Evolutionary conservation across 2,797 vertebrate species (phyloP).

Genomic region (Austrolebias charrua): DNA sequence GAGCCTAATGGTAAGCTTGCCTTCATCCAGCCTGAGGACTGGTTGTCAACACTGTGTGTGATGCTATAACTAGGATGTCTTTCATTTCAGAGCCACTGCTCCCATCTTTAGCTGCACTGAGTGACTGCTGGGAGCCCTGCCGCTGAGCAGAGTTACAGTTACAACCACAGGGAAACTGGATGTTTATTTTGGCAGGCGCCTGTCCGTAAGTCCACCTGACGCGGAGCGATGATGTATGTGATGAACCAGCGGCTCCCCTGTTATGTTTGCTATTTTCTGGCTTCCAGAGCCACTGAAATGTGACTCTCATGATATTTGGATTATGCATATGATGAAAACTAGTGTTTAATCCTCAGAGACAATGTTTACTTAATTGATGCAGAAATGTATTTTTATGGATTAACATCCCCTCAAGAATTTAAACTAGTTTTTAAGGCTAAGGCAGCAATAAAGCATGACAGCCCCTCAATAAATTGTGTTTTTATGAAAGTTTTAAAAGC

Average conservation of each 20-base stretch:
- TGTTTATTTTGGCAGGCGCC: constrained; percentile 60
- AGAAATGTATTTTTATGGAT: neutral
- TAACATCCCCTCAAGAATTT: neutral
- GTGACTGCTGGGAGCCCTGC: constrained; percentile 41
- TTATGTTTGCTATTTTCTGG: constrained; percentile 37
- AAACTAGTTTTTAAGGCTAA: neutral
- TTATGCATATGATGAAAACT: constrained; percentile 6
- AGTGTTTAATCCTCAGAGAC: neutral
- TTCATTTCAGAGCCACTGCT: constrained; percentile 45
- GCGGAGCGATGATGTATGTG: constrained; percentile 51
- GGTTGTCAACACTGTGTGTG: constrained; percentile 53
- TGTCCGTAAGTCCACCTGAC: constrained; percentile 49
- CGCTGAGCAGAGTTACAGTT: constrained; percentile 54
- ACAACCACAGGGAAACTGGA: constrained; percentile 40
- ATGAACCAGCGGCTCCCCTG: constrained; percentile 44
- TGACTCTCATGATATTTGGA: constrained; percentile 16
- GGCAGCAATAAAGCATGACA: neutral
- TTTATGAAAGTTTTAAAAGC: no score
- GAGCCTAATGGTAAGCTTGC: constrained; percentile 23
- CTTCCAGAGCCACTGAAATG: constrained; percentile 23
- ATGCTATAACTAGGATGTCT: constrained; percentile 56
- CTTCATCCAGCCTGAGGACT: constrained; percentile 42
- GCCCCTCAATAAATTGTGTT: neutral
- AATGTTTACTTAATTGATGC: constrained; percentile 1
- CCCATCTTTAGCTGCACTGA: constrained; percentile 40